Percentiles rank a stretch among this genome's conserved stretches.
These are phyloP conservation scores for Nibea albiflora DNA, from an alignment of 2,113 vertebrate genomes.

Conservation along the genomic window DNA sequence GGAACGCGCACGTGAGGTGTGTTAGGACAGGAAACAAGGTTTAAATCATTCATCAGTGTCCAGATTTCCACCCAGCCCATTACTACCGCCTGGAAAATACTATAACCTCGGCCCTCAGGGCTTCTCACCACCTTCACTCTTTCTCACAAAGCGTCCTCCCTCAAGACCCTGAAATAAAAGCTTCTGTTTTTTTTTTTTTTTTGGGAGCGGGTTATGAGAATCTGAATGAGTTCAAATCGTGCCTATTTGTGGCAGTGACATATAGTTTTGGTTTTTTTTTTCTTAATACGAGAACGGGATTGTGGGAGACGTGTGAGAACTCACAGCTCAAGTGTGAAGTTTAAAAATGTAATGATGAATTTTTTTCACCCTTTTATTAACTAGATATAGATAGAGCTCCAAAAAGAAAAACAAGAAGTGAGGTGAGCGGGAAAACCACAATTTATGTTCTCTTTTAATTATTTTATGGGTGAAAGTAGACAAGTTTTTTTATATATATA, in stretches of 20 bases:
- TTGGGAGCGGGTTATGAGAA: neutral
- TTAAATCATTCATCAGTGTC: slow-evolving; percentile 50
- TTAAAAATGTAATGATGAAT: slow-evolving; percentile 13
- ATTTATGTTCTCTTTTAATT: no score
- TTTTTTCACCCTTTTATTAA: slow-evolving; percentile 16
- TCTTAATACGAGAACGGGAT: slow-evolving; percentile 14
- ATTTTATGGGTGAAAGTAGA: no score
- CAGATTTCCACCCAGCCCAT: slow-evolving; percentile 13
- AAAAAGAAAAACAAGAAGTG: neutral
- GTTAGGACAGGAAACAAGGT: slow-evolving; percentile 1
- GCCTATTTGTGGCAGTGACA: slow-evolving; percentile 44
- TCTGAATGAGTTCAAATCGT: slow-evolving; percentile 14
- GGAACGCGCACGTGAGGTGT: neutral
- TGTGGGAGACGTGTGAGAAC: slow-evolving; percentile 51
- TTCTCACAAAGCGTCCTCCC: neutral
- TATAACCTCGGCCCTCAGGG: neutral
- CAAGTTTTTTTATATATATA: no score
- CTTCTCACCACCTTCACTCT: slow-evolving; percentile 1
- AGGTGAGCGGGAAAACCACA: neutral
- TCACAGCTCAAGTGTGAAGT: slow-evolving; percentile 48
- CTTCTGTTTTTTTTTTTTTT: neutral
- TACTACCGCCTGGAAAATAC: slow-evolving; percentile 2
- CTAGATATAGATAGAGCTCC: neutral
- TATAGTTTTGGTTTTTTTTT: slow-evolving; percentile 19
- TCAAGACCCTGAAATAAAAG: neutral